Evolutionary conservation across 1,140 invertebrate genomes (phyloP).

Genomic region (Zaprionus africanus): DNA sequence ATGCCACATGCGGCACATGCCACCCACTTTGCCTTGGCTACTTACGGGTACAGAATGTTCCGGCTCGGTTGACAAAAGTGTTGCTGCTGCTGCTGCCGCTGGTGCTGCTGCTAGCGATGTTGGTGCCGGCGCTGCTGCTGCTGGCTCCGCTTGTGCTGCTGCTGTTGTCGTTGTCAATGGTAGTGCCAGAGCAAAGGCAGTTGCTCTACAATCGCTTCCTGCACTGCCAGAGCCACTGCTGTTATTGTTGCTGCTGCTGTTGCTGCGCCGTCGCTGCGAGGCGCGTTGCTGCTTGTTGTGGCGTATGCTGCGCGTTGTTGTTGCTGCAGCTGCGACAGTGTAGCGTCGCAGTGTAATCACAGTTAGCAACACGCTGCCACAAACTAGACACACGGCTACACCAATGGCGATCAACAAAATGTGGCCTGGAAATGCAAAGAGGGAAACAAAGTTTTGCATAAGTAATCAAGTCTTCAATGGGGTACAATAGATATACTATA

Average conservation of each 20-base stretch:
- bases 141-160: constrained; percentile 46
- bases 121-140: constrained; percentile 33
- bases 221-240: constrained; percentile 25
- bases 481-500: not conserved
- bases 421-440: constrained; percentile 47
- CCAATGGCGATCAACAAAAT: constrained; percentile 76
- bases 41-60: constrained; percentile 85
- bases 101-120: constrained; percentile 38
- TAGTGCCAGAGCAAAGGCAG: constrained; percentile 79
- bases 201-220: constrained; percentile 29
- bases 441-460: not conserved
- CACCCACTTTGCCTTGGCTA: constrained; percentile 44
- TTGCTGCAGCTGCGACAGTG: constrained; percentile 19
- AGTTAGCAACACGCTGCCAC: constrained; percentile 74
- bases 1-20: constrained; percentile 21
- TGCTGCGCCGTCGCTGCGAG: constrained; percentile 65
- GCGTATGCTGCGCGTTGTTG: constrained; percentile 65
- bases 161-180: constrained; percentile 66
- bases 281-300: constrained; percentile 50
- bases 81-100: constrained; percentile 59
- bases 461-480: not conserved
- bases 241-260: constrained; percentile 39
- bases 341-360: constrained; percentile 65
- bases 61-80: constrained; percentile 83
- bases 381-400: constrained; percentile 73